Evolutionary conservation across 2,888 invertebrate species (phyloP).

Genomic region (Ctenicera cuprea): DNA sequence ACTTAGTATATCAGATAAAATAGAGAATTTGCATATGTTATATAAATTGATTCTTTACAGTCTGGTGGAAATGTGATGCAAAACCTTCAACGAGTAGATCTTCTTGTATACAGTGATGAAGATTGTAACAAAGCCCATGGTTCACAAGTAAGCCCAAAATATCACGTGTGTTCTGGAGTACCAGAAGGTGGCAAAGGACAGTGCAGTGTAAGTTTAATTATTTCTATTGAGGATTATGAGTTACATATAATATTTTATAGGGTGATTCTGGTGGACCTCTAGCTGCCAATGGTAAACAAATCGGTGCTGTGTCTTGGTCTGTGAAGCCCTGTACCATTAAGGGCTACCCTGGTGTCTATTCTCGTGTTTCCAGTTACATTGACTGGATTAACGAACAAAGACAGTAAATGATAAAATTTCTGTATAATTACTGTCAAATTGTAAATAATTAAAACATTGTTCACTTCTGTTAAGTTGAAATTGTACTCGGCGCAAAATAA

Average conservation of each 20-base stretch:
- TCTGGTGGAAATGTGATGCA: constrained; percentile 64
- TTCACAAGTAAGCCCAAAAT: neutral
- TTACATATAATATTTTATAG: constrained; percentile 8
- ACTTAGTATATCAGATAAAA: no score
- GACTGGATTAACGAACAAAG: constrained; percentile 61
- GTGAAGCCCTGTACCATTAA: constrained; percentile 70
- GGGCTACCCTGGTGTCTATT: constrained; percentile 72
- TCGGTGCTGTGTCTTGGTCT: constrained; percentile 73
- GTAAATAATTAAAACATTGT: no score
- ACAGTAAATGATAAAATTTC: no score
- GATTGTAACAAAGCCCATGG: constrained; percentile 40
- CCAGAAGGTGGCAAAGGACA: constrained; percentile 58
- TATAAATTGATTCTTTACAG: constrained; percentile 68
- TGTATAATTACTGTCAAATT: no score
- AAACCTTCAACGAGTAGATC: constrained; percentile 68
- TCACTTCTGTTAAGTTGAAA: no score
- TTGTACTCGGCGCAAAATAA: no score
- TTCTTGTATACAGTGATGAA: constrained; percentile 63
- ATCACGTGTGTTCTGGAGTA: constrained; percentile 69
- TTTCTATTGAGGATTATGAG: neutral
- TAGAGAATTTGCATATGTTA: no score
- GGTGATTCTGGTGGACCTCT: constrained; percentile 65
- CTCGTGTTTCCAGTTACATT: constrained; percentile 68
- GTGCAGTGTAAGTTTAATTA: constrained; percentile 65
- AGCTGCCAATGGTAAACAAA: constrained; percentile 66